These are phyloP conservation scores for Pogonus chalceus DNA, from an alignment of 1,140 invertebrate species.

Conservation along the genomic window DNA sequence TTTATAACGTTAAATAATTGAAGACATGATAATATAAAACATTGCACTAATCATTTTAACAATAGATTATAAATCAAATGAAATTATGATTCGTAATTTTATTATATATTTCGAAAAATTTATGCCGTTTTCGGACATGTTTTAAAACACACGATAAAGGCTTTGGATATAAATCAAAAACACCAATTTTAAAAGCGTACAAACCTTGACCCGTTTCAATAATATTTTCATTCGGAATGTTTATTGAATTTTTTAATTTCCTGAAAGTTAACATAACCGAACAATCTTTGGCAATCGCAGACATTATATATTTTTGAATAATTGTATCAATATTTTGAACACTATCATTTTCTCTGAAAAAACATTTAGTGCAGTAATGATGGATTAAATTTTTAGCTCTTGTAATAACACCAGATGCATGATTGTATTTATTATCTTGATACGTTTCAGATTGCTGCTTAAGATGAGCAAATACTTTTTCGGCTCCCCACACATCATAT, in stretches of 20 bases:
- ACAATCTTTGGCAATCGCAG: slow-evolving; percentile 29
- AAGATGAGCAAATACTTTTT: background rate
- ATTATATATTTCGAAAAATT: too few relatives aligned
- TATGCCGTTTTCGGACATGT: slow-evolving; percentile 16
- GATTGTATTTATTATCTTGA: background rate
- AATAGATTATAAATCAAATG: too few relatives aligned
- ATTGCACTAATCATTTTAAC: too few relatives aligned
- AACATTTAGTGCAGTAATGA: background rate
- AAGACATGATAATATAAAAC: too few relatives aligned
- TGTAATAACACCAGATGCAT: background rate
- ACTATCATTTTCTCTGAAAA: background rate
- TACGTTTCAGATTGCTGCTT: background rate
- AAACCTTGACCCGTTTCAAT: slow-evolving; percentile 20
- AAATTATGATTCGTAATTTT: too few relatives aligned
- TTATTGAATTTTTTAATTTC: slow-evolving; percentile 12
- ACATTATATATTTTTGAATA: slow-evolving; percentile 26
- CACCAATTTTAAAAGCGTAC: slow-evolving; percentile 26
- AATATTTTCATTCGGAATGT: slow-evolving; percentile 14
- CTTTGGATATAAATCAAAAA: slow-evolving; percentile 31
- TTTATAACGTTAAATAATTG: too few relatives aligned
- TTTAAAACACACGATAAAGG: slow-evolving; percentile 25
- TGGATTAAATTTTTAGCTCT: background rate
- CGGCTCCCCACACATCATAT: slow-evolving; percentile 17
- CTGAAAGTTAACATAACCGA: slow-evolving; percentile 29
- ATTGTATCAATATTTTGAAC: slow-evolving; percentile 14